Evolutionary conservation across 2,797 vertebrate species (phyloP), one percentile per base, ranked within the genome.

Genomic region (Hipposideros larvatus): DNA sequence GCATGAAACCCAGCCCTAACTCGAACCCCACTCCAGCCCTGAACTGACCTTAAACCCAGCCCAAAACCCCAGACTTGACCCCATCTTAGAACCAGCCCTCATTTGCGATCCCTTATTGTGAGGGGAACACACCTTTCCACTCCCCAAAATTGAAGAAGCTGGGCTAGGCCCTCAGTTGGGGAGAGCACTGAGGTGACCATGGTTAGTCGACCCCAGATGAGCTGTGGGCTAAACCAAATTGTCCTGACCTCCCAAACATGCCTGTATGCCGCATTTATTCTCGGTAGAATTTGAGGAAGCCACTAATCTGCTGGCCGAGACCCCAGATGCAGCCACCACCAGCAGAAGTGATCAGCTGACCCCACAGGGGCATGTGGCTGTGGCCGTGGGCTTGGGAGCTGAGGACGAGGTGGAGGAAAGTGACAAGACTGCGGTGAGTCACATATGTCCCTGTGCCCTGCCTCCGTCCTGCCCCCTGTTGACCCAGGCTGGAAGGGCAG

Each of bases 261-360:
- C 55, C n/a, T 41, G 11, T 77, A 24, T 37, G 68, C 19, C 28
- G 3, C 85, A 31, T 82, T 85, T 31, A 68, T 41, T 63, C 7
- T 71, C 11, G 71, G 19, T 73, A 99, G 99, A 99, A 98, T 99
- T 99, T 61, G 98, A 99, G 21, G 99, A 99, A 97, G 99, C 99
- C 4, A 97, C 98, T 31, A 98, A 98, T 97, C 98, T 99, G 75
- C 91, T 99, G 71, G 98, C 99, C 11, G 98, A 98, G 53, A 98
- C 98, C 94, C 98, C 99, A 0, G 98, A 98, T 8, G 99, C 99
- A 66, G 98, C 98, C 87, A 98, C 98, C 57, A 99, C 98, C 1
- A 97, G 98, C 91, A 99, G 98, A 11, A 90, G 98, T 66, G 97
- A 97, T 0, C 95, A 87, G 87, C 94, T 97, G 94, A 68, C 48